Evolutionary conservation across 1,140 invertebrate genomes (phyloP).

Genomic region (Formica selysi): DNA sequence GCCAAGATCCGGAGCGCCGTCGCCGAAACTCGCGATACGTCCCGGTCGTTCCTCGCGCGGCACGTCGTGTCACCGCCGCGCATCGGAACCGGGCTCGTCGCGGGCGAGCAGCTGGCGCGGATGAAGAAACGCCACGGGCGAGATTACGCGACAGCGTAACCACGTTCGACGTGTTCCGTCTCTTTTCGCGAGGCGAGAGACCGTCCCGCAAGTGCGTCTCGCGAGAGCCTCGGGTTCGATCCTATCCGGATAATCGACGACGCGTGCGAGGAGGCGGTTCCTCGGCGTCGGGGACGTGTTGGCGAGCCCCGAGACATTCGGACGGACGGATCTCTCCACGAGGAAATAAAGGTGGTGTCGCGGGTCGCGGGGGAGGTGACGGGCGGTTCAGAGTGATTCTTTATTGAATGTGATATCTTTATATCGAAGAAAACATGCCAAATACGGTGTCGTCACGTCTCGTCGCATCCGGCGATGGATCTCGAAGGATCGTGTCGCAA

Average conservation of each 20-base stretch:
- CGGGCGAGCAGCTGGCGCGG: neutral
- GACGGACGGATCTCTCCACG: slow-evolving; percentile 8
- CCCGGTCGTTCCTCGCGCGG: slow-evolving; percentile 10
- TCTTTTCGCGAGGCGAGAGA: neutral
- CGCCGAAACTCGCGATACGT: slow-evolving; percentile 39
- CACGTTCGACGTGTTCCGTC: slow-evolving; percentile 15
- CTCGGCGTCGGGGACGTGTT: neutral
- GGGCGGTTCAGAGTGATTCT: slow-evolving; percentile 5
- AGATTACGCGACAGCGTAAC: slow-evolving; percentile 8
- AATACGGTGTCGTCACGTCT: slow-evolving; percentile 57
- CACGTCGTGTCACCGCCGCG: slow-evolving; percentile 12
- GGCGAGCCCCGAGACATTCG: neutral
- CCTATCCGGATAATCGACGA: neutral
- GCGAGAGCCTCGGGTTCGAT: neutral
- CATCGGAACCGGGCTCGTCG: neutral
- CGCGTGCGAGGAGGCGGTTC: too few species aligned
- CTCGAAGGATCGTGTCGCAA: slow-evolving; percentile 21
- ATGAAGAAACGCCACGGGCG: neutral
- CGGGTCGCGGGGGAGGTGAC: neutral
- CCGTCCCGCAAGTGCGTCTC: neutral
- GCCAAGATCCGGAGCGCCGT: neutral
- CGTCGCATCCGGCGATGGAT: slow-evolving; percentile 13
- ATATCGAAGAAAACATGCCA: slow-evolving; percentile 55
- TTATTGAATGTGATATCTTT: slow-evolving; percentile 7
- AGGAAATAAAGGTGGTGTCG: slow-evolving; percentile 29